These are phyloP conservation scores for Brachionus sp. DNA, from an alignment of 1,140 invertebrate species.

Conservation along the genomic window DNA sequence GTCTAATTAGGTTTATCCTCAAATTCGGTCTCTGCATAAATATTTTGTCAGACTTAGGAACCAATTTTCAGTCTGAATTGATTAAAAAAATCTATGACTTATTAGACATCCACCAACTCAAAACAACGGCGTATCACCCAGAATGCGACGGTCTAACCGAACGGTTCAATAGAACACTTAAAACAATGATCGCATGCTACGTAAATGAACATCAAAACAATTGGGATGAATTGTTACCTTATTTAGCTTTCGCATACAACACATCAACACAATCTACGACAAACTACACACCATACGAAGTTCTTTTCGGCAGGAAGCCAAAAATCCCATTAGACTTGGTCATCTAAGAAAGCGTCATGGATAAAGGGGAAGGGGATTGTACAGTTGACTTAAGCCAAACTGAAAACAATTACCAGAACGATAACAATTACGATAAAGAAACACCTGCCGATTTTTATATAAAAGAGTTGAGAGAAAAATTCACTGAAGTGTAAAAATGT, in stretches of 20 bases:
- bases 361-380: background rate
- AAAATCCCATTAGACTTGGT: background rate
- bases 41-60: constrained; percentile 53
- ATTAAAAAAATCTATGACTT: constrained; percentile 48
- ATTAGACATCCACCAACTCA: constrained; percentile 45
- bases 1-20: background rate
- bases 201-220: background rate
- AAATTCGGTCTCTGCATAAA: background rate
- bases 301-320: constrained; percentile 7
- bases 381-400: background rate
- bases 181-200: background rate
- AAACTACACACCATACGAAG: background rate
- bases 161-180: constrained; percentile 48
- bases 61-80: constrained; percentile 48
- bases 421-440: background rate
- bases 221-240: background rate
- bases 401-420: background rate
- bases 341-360: background rate
- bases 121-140: constrained; percentile 49
- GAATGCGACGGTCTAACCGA: constrained; percentile 50
- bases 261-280: background rate
- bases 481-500: background rate
- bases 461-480: background rate
- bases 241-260: background rate
- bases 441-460: background rate